phyloP scores from a whole-genome alignment of 1,140 invertebrate genomes.

The Nasonia longicornis region DNA sequence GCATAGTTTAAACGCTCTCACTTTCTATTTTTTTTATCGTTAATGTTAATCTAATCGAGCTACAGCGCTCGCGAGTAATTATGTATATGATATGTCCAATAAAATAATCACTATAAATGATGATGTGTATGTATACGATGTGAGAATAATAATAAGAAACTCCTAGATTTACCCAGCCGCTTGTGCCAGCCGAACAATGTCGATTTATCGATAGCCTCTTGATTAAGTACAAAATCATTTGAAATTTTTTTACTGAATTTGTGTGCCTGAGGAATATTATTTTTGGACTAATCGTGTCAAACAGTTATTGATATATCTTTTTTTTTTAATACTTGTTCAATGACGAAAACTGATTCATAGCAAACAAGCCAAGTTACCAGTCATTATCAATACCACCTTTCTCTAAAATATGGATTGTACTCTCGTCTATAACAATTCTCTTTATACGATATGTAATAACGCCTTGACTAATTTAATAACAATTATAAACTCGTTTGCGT shows the following conservation, averaged over 20 bases:
- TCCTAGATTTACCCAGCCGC: conserved; percentile 42
- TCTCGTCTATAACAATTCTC: neutral
- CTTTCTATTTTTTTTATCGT: neutral
- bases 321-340: neutral
- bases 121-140: conserved; percentile 48
- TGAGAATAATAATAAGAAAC: conserved; percentile 48
- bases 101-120: conserved; percentile 55
- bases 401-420: neutral
- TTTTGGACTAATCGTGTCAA: too few relatives aligned
- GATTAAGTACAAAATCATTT: conserved; percentile 28
- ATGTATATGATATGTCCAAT: conserved; percentile 55
- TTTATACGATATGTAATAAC: neutral
- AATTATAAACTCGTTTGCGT: neutral
- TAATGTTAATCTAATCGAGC: conserved; percentile 41
- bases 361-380: neutral
- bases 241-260: conserved; percentile 11
- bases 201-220: conserved; percentile 20
- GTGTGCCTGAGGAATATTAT: too few relatives aligned
- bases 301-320: too few relatives aligned
- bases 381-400: neutral
- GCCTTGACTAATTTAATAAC: neutral
- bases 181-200: conserved; percentile 40
- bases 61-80: conserved; percentile 54
- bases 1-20: neutral
- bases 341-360: neutral